Percentiles rank a stretch among this genome's conserved stretches.
Conservation (phyloP, 2,888 invertebrate genomes). For the Poecilus cupreus region DNA sequence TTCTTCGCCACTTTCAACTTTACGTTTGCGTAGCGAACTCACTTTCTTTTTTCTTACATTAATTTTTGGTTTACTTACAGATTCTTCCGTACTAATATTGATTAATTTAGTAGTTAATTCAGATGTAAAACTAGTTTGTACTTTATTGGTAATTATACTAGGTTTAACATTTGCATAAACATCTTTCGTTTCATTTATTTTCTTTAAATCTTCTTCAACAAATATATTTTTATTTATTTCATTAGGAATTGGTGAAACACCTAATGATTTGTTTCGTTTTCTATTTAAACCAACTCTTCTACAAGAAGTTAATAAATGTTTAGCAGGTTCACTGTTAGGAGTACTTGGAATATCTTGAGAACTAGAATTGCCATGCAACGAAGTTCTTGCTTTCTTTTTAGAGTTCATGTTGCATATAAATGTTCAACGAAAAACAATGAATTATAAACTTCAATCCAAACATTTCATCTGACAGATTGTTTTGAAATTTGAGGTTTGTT, state of each 20-base stretch:
- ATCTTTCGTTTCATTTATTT: neutral
- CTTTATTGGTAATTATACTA: neutral
- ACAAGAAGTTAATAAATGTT: conserved; percentile 73
- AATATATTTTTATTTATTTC: neutral
- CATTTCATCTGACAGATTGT: neutral
- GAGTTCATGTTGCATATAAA: neutral
- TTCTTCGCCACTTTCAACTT: neutral
- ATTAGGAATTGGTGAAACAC: neutral
- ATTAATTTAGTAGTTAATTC: neutral
- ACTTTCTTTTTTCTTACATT: neutral
- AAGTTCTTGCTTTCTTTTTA: conserved; percentile 19
- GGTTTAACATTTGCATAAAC: neutral
- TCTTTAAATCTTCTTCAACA: conserved; percentile 9
- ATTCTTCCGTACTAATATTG: neutral
- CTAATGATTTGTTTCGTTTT: conserved; percentile 62
- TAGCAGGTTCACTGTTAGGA: conserved; percentile 26
- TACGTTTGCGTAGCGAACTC: neutral
- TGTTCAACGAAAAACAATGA: neutral
- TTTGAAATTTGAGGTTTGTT: neutral
- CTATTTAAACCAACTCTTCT: conserved; percentile 75
- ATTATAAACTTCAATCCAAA: neutral
- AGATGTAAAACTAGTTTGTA: neutral
- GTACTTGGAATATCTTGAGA: neutral
- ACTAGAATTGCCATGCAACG: neutral
- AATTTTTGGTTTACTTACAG: neutral